These are phyloP conservation scores for Aproaerema taeniolella DNA, from an alignment of 2,888 invertebrate genomes.

Conservation along the genomic window DNA sequence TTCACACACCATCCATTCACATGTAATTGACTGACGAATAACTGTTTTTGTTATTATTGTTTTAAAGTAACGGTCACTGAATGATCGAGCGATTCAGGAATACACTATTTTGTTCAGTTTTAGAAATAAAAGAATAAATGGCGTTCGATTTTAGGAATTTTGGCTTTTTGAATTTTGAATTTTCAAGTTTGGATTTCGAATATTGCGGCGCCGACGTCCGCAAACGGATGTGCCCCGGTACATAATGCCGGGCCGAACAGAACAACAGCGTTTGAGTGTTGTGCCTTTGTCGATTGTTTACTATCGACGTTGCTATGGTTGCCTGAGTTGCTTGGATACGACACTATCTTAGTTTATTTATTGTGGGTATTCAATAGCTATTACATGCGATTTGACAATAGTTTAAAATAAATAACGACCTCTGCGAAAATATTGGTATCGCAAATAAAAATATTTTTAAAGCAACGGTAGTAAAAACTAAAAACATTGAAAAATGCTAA, in stretches of 20 bases:
- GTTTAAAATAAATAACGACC: too few species aligned
- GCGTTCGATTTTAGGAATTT: too few species aligned
- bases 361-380: too few species aligned
- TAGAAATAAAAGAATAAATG: too few species aligned
- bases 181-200: neutral
- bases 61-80: conserved; percentile 21
- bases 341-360: conserved; percentile 4
- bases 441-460: too few species aligned
- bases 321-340: conserved; percentile 3
- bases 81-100: too few species aligned
- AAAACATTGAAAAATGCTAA: too few species aligned
- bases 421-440: too few species aligned
- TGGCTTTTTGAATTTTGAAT: conserved; percentile 2
- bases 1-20: conserved; percentile 25
- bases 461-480: too few species aligned
- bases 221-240: conserved; percentile 71
- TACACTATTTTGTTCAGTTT: too few species aligned
- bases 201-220: conserved; percentile 53
- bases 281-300: conserved; percentile 48
- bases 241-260: conserved; percentile 38
- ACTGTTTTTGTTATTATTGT: conserved; percentile 23
- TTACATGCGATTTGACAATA: too few species aligned
- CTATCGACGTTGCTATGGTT: conserved; percentile 34
- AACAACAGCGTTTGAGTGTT: conserved; percentile 48
- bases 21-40: conserved; percentile 4